Percentiles rank a stretch among this genome's conserved stretches.
These are phyloP conservation scores for Pseudomyrmex cubaensis DNA, from an alignment of 1,140 invertebrate genomes.

Conservation along the genomic window DNA sequence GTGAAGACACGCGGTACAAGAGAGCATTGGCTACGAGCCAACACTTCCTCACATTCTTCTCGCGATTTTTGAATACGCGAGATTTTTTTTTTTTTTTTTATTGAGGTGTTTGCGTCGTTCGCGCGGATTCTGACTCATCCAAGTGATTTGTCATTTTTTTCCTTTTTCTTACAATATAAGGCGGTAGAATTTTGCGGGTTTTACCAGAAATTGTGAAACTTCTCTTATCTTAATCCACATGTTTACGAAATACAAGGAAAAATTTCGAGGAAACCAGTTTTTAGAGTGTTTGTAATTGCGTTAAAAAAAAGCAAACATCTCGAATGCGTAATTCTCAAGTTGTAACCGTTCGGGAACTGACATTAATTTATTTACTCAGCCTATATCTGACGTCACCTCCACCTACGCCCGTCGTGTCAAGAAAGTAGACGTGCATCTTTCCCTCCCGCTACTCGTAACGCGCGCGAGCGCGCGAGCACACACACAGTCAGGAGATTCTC, in stretches of 20 bases:
- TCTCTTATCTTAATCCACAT: not conserved
- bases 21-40: constrained; percentile 32
- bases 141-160: not conserved
- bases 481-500: constrained; percentile 10
- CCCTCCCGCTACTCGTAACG: not conserved
- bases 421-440: constrained; percentile 48
- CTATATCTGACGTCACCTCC: constrained; percentile 38
- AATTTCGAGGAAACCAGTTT: constrained; percentile 1
- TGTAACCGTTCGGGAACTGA: constrained; percentile 2
- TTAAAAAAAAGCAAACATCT: not conserved
- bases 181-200: not conserved
- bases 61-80: constrained; percentile 34
- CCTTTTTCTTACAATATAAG: not conserved
- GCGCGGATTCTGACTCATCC: not conserved
- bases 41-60: constrained; percentile 9
- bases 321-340: not conserved
- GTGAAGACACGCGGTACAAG: constrained; percentile 7
- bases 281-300: not conserved
- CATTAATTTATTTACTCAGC: constrained; percentile 55
- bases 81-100: not conserved
- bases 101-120: not conserved
- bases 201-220: not conserved
- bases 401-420: constrained; percentile 26
- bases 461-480: no score
- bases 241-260: not conserved